These are phyloP conservation scores for Proteles cristata DNA, from an alignment of 2,113 vertebrate genomes.

Conservation along the genomic window DNA sequence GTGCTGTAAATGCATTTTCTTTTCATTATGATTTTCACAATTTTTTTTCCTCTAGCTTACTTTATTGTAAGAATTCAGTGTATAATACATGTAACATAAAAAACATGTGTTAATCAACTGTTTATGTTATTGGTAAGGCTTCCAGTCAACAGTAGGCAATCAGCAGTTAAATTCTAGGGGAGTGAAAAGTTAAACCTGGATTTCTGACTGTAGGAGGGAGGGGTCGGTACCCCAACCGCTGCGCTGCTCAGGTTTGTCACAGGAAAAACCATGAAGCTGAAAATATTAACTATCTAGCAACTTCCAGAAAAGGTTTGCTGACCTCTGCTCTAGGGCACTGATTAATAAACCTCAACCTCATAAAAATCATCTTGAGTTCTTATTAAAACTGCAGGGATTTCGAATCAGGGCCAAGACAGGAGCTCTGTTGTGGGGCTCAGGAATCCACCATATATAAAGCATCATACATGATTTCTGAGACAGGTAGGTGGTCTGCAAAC, in stretches of 20 bases:
- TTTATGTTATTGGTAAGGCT: neutral
- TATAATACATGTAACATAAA: neutral
- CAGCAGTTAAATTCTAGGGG: neutral
- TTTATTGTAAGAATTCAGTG: neutral
- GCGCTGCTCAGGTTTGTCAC: neutral
- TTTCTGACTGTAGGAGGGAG: neutral
- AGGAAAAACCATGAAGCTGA: neutral
- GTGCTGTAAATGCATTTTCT: neutral
- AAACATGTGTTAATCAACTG: neutral
- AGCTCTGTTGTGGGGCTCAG: neutral
- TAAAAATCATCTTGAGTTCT: neutral
- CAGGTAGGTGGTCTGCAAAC: neutral
- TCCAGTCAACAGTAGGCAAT: neutral
- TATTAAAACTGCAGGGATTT: neutral
- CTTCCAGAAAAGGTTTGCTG: neutral
- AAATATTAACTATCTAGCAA: neutral
- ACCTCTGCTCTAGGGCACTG: neutral
- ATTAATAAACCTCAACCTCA: neutral
- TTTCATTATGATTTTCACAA: neutral
- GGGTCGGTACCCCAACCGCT: neutral
- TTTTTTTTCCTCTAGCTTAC: neutral
- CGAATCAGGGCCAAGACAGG: neutral
- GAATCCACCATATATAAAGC: neutral
- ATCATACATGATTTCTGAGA: neutral
- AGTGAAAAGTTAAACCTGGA: neutral